phyloP scores from a whole-genome alignment of 2,113 vertebrate species.

The Ameiurus melas region DNA sequence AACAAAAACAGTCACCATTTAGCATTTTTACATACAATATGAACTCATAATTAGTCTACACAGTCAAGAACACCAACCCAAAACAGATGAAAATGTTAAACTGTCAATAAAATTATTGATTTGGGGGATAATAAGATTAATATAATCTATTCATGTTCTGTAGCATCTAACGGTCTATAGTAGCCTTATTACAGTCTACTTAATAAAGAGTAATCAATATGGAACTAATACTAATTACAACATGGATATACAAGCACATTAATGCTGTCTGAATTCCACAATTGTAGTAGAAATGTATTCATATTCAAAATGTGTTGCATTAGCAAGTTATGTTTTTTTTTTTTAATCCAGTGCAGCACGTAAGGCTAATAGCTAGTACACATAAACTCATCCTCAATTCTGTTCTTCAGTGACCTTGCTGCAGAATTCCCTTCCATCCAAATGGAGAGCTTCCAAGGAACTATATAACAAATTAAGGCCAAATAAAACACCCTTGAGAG shows the following conservation, averaged over 20 bases:
- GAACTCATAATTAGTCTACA: neutral
- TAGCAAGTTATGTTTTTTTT: neutral
- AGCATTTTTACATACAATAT: neutral
- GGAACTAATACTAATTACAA: neutral
- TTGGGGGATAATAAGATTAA: neutral
- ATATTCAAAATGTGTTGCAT: neutral
- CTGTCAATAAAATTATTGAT: neutral
- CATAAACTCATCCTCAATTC: neutral
- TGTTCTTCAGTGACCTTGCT: conserved; percentile 29
- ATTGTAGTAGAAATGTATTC: neutral
- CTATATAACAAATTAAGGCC: conserved; percentile 29
- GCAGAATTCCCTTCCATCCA: neutral
- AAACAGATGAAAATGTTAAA: neutral
- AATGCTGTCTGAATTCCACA: neutral
- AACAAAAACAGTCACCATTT: neutral
- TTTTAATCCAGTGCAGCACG: neutral
- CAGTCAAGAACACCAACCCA: neutral
- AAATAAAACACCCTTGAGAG: conserved; percentile 38
- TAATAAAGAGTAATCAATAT: neutral
- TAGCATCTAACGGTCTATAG: neutral
- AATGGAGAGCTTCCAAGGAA: conserved; percentile 29
- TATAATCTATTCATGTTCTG: neutral
- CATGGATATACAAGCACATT: neutral
- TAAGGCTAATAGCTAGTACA: neutral
- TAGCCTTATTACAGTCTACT: neutral